A percentile compares a stretch with the other conserved stretches of the same genome.
phyloP scores from a whole-genome alignment of 2,113 vertebrate species.

The Scalopus aquaticus region DNA sequence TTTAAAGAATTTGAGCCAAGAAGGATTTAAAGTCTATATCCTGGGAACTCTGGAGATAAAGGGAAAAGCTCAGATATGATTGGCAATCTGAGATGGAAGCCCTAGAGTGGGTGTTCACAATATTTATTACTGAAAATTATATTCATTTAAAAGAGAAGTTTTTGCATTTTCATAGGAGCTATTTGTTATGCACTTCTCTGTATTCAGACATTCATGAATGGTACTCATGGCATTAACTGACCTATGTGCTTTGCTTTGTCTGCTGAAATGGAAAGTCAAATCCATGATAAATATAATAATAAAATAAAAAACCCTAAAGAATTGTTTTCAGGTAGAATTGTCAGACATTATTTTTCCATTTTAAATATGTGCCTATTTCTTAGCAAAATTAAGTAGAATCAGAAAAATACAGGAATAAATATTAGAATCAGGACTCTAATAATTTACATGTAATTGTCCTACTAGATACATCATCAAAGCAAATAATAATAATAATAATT shows the following conservation, averaged over 20 bases:
- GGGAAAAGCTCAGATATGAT: not conserved
- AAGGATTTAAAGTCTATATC: conserved; percentile 48
- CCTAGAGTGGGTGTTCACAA: not conserved
- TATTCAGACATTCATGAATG: not conserved
- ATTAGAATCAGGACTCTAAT: not conserved
- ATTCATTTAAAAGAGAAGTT: not conserved
- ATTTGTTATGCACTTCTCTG: not conserved
- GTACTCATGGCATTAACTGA: not conserved
- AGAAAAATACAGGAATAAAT: not conserved
- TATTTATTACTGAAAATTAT: not conserved
- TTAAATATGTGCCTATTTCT: not conserved
- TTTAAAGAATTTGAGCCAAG: conserved; percentile 35
- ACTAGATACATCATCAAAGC: not conserved
- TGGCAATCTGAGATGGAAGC: not conserved
- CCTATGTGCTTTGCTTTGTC: not conserved
- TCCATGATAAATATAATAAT: not conserved
- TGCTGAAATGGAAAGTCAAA: not conserved
- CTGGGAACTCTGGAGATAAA: conserved; percentile 36
- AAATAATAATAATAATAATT: not conserved
- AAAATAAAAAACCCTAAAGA: not conserved
- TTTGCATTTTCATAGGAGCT: not conserved
- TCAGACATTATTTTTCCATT: not conserved
- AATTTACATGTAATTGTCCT: not conserved
- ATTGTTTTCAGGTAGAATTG: not conserved
- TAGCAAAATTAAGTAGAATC: not conserved